Evolutionary conservation across 1,140 invertebrate species (phyloP), one percentile per base, ranked within the genome.

Genomic region (Schlechtendalia chinensis): DNA sequence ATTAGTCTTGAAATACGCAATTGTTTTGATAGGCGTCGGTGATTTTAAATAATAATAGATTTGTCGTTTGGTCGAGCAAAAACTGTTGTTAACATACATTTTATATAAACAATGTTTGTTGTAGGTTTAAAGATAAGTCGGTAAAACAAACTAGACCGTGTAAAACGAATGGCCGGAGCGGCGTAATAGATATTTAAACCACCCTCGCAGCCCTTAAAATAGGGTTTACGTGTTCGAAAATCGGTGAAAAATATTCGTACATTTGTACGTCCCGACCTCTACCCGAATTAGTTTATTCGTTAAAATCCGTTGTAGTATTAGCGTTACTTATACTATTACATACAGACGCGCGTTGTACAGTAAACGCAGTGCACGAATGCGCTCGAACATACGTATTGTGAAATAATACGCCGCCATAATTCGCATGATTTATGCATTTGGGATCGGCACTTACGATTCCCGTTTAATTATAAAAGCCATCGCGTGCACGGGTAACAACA

Each of bases 381-480:
- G n/a, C n/a, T n/a, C n/a, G n/a, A n/a, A n/a, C n/a, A n/a, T n/a
- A n/a, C n/a, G n/a, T n/a, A n/a, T n/a, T n/a, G n/a, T n/a, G n/a
- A n/a, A n/a, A n/a, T n/a, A n/a, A n/a, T n/a, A n/a, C 17, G 65
- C 32, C 10, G 39, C 3, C 8, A 12, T 27, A 6, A 12, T 47
- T 67, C 45, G 5, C 4, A 19, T 47, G 39, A 47, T 67, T 67
- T 67, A 67, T 24, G 12, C 14, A 67, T 45, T 67, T 45, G 14
- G 12, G 12, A 22, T 67, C n/a, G 65, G 32, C 32, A 67, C n/a
- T 22, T 67, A 39, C 39, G 45, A 50, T 69, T 67, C 45, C 27
- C 67, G 22, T 69, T 27, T 69, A 69, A 69, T 69, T 69, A 11
- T 39, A n/a, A 24, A 24, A 69, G n/a, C 24, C 32, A n/a, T 69